Conservation (phyloP, 1,140 invertebrate genomes). For the Ganaspis sp. region DNA sequence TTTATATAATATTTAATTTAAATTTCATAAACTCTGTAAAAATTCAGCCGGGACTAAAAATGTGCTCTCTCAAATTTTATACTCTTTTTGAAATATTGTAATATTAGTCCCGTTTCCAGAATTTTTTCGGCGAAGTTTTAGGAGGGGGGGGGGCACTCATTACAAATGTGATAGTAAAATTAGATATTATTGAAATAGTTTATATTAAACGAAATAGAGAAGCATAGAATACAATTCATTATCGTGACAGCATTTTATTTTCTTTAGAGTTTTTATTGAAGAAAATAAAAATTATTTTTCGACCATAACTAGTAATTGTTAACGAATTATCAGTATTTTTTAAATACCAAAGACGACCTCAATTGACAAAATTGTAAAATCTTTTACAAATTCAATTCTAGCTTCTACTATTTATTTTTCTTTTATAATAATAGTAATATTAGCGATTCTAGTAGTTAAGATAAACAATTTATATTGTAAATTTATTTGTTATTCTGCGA, state of each 20-base stretch:
- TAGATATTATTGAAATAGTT: background rate
- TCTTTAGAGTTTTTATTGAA: background rate
- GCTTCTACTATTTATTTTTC: background rate
- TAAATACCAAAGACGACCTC: slow-evolving; percentile 12
- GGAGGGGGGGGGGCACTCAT: no score
- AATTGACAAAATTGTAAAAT: background rate
- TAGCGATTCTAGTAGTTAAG: background rate
- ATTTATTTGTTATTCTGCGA: background rate
- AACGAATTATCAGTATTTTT: slow-evolving; percentile 10
- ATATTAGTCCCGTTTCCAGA: no score
- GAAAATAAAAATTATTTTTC: background rate
- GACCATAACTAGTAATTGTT: background rate
- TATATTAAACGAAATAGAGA: background rate
- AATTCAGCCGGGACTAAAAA: no score
- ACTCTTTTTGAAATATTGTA: no score
- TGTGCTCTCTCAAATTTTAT: no score
- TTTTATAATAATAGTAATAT: no score
- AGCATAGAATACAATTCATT: background rate
- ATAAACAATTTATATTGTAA: background rate
- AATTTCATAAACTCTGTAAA: no score
- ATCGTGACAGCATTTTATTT: no score
- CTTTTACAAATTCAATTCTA: background rate
- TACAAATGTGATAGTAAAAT: slow-evolving; percentile 24
- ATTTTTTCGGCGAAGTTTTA: no score
- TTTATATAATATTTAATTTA: no score